phyloP scores from a whole-genome alignment of 2,113 vertebrate species.

The Gambusia holbrooki region DNA sequence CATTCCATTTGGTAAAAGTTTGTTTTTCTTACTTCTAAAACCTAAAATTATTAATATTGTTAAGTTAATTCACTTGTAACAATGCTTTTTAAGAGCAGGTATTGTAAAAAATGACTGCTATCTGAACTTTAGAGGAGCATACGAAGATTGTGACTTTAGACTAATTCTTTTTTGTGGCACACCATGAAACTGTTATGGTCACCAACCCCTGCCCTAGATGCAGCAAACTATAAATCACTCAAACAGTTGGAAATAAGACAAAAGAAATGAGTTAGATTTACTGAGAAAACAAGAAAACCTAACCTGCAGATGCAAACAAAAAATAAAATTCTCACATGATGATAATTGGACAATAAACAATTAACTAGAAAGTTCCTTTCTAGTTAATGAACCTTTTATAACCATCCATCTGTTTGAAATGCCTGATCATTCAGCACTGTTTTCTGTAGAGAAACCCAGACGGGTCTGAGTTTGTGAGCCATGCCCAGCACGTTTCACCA shows the following conservation, averaged over 20 bases:
- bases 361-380: background rate
- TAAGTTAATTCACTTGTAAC: too few relatives aligned
- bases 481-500: constrained; percentile 52
- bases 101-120: too few relatives aligned
- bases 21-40: too few relatives aligned
- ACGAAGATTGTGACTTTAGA: background rate
- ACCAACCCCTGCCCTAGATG: too few relatives aligned
- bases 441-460: constrained; percentile 46
- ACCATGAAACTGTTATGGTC: background rate
- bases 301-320: background rate
- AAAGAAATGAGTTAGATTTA: background rate
- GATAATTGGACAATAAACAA: background rate
- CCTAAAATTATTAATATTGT: too few relatives aligned
- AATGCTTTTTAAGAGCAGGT: too few relatives aligned
- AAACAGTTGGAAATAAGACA: background rate
- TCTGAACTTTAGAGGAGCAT: background rate
- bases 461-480: constrained; percentile 29
- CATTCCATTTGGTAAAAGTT: too few relatives aligned
- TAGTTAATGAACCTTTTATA: background rate
- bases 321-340: background rate
- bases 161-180: too few relatives aligned
- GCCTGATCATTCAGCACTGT: constrained; percentile 3
- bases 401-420: background rate
- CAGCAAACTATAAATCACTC: background rate
- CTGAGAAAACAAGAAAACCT: background rate